Conservation (phyloP, 64 coral and sea anemone genomes). For the Catalaphyllia jardinei region DNA sequence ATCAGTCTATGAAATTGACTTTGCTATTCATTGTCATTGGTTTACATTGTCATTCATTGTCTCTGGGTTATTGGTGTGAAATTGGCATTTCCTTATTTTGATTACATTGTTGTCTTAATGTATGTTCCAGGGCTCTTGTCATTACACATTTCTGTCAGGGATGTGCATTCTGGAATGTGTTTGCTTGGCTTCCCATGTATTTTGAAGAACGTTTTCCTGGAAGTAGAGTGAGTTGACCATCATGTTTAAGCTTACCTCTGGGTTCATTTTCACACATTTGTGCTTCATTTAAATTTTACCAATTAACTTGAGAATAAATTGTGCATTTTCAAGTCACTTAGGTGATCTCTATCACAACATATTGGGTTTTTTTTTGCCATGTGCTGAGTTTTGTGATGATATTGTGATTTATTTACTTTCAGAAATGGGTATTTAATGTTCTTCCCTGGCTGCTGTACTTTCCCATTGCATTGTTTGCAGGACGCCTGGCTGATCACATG, state of each 20-base stretch:
- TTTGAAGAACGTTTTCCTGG: slow-evolving; percentile 82
- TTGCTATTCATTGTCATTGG: too few species aligned
- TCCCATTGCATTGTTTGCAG: slow-evolving; percentile 56
- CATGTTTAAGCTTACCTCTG: neutral
- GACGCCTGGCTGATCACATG: slow-evolving; percentile 72
- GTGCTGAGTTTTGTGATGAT: neutral
- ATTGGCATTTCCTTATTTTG: neutral
- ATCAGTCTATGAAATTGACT: too few species aligned
- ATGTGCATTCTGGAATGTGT: slow-evolving; percentile 75
- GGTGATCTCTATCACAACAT: neutral
- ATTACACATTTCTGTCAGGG: slow-evolving; percentile 63
- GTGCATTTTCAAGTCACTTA: neutral
- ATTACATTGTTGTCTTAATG: neutral
- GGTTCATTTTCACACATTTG: neutral
- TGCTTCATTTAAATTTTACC: neutral
- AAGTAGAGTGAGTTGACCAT: slow-evolving; percentile 47
- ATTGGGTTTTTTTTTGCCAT: neutral
- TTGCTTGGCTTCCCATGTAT: slow-evolving; percentile 78
- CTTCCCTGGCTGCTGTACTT: slow-evolving; percentile 87
- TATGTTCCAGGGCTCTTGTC: slow-evolving; percentile 57
- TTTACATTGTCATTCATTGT: too few species aligned
- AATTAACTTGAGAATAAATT: neutral
- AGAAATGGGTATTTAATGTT: slow-evolving; percentile 95
- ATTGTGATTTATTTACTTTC: slow-evolving; percentile 2
- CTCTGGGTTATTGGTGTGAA: too few species aligned